A percentile compares a stretch with the other conserved stretches of the same genome.
Conservation (phyloP, 2,113 vertebrate genomes). For the Mustela nigripes region DNA sequence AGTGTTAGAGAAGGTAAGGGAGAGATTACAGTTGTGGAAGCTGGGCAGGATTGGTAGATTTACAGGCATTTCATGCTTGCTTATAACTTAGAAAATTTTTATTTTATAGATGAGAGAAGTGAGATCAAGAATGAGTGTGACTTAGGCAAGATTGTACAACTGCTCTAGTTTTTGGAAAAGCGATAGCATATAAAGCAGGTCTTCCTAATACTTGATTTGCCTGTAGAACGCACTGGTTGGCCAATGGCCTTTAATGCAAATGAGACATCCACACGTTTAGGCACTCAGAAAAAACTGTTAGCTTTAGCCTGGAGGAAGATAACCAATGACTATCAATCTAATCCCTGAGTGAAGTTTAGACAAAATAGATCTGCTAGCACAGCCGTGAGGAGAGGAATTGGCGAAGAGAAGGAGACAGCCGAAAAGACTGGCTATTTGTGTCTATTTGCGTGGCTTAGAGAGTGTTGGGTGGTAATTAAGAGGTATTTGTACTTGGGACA, state of each 20-base stretch:
- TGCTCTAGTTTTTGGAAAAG: not conserved
- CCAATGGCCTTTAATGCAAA: not conserved
- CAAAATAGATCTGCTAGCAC: not conserved
- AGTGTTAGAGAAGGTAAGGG: not conserved
- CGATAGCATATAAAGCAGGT: not conserved
- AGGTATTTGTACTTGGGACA: not conserved
- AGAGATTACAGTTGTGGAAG: not conserved
- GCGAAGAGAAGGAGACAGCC: not conserved
- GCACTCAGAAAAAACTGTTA: not conserved
- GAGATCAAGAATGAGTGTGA: not conserved
- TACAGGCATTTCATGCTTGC: not conserved
- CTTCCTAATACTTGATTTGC: not conserved
- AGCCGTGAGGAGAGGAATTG: not conserved
- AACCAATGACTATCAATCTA: not conserved
- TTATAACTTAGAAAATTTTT: not conserved
- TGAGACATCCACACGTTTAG: not conserved
- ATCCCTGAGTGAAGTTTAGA: not conserved
- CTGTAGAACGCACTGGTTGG: not conserved
- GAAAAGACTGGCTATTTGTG: not conserved
- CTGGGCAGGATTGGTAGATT: not conserved
- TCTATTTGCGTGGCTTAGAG: not conserved
- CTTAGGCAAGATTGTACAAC: not conserved
- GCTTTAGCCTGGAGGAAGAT: not conserved
- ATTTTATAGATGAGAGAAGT: slow-evolving; percentile 24
- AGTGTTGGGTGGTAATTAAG: not conserved